These are phyloP conservation scores for Acyrthosiphon pisum DNA, from an alignment of 1,140 invertebrate genomes.

Conservation along the genomic window DNA sequence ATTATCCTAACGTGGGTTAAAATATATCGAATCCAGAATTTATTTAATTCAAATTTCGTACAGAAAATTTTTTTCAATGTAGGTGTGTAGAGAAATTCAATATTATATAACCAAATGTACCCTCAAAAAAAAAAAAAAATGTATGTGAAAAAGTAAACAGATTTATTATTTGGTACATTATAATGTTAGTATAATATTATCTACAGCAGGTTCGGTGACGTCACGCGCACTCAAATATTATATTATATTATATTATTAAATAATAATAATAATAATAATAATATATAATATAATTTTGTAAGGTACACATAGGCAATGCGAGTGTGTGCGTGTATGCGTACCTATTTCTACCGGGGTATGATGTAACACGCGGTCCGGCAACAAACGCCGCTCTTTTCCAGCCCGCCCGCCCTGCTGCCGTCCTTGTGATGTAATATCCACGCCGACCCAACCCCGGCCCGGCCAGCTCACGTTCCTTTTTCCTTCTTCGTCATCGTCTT, in stretches of 20 bases:
- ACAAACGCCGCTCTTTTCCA: slow-evolving; percentile 37
- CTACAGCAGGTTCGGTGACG: background rate
- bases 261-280: background rate
- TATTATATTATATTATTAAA: background rate
- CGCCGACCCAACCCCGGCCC: slow-evolving; percentile 23
- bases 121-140: too few relatives aligned
- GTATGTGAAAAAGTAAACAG: background rate
- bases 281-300: too few relatives aligned
- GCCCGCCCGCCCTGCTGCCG: background rate
- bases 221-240: background rate
- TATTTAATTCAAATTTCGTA: background rate
- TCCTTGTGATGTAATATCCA: background rate
- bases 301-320: background rate
- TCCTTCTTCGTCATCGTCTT: background rate
- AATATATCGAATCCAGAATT: background rate
- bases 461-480: slow-evolving; percentile 40
- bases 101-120: too few relatives aligned
- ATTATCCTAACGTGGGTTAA: background rate
- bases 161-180: background rate
- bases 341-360: background rate
- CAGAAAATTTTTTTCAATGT: too few relatives aligned
- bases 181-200: background rate
- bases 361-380: slow-evolving; percentile 29
- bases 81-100: background rate
- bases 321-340: background rate